Base-by-base conservation (phyloP, 1,140 invertebrate species). In the Zeugodacus cucurbitae region DNA sequence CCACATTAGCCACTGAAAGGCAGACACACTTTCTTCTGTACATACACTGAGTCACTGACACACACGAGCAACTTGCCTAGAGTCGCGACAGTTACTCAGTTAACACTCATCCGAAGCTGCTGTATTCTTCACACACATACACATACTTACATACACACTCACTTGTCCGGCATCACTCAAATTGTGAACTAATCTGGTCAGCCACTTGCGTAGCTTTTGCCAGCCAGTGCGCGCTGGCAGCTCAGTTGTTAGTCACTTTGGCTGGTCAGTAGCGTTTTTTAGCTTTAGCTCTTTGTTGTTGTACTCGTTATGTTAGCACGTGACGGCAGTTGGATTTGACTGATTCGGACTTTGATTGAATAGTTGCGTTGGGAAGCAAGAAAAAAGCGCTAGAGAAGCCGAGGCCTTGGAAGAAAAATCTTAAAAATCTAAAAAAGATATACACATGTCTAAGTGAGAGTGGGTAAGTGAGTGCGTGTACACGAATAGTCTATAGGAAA, bases 291-390 rank as follows among this genome's bases (percentile, higher is more conserved):
- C 5, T 48, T 82, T 48, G 74, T 82, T 82, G 74, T 14, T 29
- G 11, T 41, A 54, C 17, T 26, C 58, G 6, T 26, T 62, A n/a
- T 62, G 58, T 26, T 62, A 48, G 20, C 74, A 82, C 74, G 74
- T 82, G 26, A 41, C 41, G 34, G 74, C 44, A 82, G 37, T 87
- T 64, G 86, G 54, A 87, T 87, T 87, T 87, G 57, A 64, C 59
- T 87, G 86, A 37, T n/a, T 37, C 54, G n/a, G 86, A 87, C 86
- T 87, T 87, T 87, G 86, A 87, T 87, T 58, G 86, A 87, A 87
- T 59, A 44, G 57, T 59, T 59, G 29, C 22, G 41, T 20, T 44
- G 74, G 48, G 41, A 54, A 7, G n/a, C 41, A 48, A 48, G 34
- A 2, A 82, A 48, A 82, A n/a, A 54, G 26, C 48, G 41, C 3